Evolutionary conservation across 2,888 invertebrate genomes (phyloP).

Genomic region (Ormyrus labotus): DNA sequence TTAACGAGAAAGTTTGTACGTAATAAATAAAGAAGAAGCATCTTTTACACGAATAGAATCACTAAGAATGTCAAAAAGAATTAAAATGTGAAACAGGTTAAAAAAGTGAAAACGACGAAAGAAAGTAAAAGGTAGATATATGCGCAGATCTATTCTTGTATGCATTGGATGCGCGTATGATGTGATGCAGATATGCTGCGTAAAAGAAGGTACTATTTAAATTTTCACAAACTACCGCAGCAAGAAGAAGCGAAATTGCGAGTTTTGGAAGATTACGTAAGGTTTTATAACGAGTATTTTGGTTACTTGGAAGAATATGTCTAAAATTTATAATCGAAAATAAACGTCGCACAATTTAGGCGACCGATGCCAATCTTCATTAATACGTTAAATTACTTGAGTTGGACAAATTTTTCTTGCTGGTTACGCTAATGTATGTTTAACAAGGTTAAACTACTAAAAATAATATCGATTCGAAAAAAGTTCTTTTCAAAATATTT

Average conservation of each 20-base stretch:
- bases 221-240: too few relatives aligned
- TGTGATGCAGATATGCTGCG: too few relatives aligned
- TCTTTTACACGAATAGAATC: too few relatives aligned
- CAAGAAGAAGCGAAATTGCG: not conserved
- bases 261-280: slow-evolving; percentile 38
- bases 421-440: not conserved
- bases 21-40: too few relatives aligned
- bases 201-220: too few relatives aligned
- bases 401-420: not conserved
- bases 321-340: slow-evolving; percentile 20
- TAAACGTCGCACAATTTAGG: slow-evolving; percentile 35
- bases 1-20: too few relatives aligned
- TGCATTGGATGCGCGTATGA: too few relatives aligned
- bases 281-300: slow-evolving; percentile 42
- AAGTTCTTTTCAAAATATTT: not conserved
- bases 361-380: slow-evolving; percentile 32
- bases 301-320: slow-evolving; percentile 17
- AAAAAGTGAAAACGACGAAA: not conserved
- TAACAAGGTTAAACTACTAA: not conserved
- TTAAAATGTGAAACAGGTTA: too few relatives aligned
- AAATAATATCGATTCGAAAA: not conserved
- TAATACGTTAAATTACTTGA: slow-evolving; percentile 5
- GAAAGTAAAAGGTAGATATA: not conserved
- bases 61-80: too few relatives aligned
- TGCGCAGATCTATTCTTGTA: too few relatives aligned